A percentile compares a stretch with the other conserved stretches of the same genome.
Conservation (phyloP, 2,888 invertebrate species). For the Furcula furcula region DNA sequence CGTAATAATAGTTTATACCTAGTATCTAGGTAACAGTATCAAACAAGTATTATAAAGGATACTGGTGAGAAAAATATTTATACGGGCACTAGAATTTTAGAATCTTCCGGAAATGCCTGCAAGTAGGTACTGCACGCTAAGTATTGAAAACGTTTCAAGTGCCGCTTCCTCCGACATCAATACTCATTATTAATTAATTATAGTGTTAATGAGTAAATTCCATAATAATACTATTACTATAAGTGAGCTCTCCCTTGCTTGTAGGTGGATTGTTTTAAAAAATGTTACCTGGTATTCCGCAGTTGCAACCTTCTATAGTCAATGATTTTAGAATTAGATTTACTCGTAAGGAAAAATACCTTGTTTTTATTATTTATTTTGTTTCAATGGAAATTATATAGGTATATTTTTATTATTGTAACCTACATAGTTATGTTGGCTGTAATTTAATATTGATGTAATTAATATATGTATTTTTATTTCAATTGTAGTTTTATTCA, state of each 20-base stretch:
- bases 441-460: conserved; percentile 82
- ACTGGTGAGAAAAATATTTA: not conserved
- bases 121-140: not conserved
- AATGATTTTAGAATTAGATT: conserved; percentile 74
- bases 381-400: conserved; percentile 79
- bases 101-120: not conserved
- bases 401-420: conserved; percentile 82
- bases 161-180: conserved; percentile 53
- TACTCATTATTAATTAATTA: conserved; percentile 72
- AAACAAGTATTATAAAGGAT: not conserved
- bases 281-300: conserved; percentile 74
- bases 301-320: conserved; percentile 74
- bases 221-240: conserved; percentile 73
- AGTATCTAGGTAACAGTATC: conserved; percentile 11
- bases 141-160: conserved; percentile 13
- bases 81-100: not conserved
- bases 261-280: conserved; percentile 70
- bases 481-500: conserved; percentile 65
- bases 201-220: conserved; percentile 77
- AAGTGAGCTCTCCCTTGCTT: conserved; percentile 77
- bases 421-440: conserved; percentile 81
- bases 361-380: conserved; percentile 82
- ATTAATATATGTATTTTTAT: conserved; percentile 83
- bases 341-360: conserved; percentile 74
- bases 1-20: conserved; percentile 19